Conservation (phyloP, 2,113 vertebrate species). For the Anarhynchus alexandrinus region DNA sequence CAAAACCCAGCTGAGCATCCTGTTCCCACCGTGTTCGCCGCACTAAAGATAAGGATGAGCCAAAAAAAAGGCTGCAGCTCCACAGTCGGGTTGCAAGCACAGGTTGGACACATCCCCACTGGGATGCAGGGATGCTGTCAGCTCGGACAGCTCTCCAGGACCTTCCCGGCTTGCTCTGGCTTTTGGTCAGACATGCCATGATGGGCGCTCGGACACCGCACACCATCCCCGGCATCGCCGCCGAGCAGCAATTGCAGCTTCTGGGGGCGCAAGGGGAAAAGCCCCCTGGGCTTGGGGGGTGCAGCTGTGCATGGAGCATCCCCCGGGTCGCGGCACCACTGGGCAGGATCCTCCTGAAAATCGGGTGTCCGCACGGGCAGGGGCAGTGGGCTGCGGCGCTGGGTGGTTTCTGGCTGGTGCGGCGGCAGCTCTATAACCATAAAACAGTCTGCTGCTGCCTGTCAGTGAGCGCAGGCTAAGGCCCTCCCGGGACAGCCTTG, state of each 20-base stretch:
- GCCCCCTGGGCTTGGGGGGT: not conserved
- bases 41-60: not conserved
- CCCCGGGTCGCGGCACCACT: accelerated
- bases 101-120: not conserved
- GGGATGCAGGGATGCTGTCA: not conserved
- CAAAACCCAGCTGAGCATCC: not conserved
- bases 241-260: not conserved
- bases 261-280: not conserved
- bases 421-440: not conserved
- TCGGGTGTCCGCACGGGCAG: accelerated
- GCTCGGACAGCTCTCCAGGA: not conserved
- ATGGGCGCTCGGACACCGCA: not conserved
- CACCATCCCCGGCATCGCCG: accelerated
- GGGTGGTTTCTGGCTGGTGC: slow-evolving; percentile 14
- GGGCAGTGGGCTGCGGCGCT: not conserved
- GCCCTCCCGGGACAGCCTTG: slow-evolving; percentile 19
- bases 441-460: slow-evolving; percentile 41
- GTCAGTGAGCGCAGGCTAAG: slow-evolving; percentile 4
- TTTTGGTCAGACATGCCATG: not conserved
- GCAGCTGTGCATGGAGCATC: not conserved
- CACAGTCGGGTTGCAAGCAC: not conserved
- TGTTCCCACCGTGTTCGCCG: accelerated
- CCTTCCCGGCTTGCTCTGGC: not conserved
- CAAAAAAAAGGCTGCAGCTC: not conserved
- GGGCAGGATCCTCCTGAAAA: not conserved